Conservation (phyloP, 1,140 invertebrate species). For the Mycetomoellerius zeteki region DNA sequence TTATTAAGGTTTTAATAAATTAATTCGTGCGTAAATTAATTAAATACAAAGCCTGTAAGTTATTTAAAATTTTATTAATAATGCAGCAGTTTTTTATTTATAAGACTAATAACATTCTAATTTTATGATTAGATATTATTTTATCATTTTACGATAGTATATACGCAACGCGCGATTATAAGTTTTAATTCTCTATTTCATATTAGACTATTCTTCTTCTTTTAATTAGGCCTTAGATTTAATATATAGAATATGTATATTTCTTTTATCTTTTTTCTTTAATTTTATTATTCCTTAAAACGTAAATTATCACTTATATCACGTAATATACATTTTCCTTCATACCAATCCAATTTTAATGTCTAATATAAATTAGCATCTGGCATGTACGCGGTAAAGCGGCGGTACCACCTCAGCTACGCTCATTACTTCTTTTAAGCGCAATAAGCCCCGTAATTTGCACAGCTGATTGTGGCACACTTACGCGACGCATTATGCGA, state of each 20-base stretch:
- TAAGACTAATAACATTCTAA: neutral
- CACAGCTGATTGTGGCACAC: constrained; percentile 57
- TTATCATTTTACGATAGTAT: neutral
- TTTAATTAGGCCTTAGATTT: neutral
- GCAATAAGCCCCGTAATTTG: constrained; percentile 57
- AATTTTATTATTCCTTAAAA: neutral
- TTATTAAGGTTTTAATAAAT: neutral
- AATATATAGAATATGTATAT: neutral
- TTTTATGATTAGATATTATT: neutral
- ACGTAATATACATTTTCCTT: too few species aligned
- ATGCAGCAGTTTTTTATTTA: neutral
- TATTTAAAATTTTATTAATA: constrained; percentile 5
- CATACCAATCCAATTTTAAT: constrained; percentile 27
- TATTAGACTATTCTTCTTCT: neutral
- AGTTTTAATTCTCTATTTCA: neutral
- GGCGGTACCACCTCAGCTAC: neutral
- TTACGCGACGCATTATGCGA: constrained; percentile 49
- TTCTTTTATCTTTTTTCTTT: neutral
- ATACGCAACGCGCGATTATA: neutral
- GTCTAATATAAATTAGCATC: constrained; percentile 34
- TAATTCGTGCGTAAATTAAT: neutral
- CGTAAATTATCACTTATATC: neutral
- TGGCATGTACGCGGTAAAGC: neutral
- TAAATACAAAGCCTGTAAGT: neutral
- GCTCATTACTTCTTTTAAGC: constrained; percentile 52